phyloP scores from a whole-genome alignment of 92 coral and sea anemone species.

The Actinernus sp. region DNA sequence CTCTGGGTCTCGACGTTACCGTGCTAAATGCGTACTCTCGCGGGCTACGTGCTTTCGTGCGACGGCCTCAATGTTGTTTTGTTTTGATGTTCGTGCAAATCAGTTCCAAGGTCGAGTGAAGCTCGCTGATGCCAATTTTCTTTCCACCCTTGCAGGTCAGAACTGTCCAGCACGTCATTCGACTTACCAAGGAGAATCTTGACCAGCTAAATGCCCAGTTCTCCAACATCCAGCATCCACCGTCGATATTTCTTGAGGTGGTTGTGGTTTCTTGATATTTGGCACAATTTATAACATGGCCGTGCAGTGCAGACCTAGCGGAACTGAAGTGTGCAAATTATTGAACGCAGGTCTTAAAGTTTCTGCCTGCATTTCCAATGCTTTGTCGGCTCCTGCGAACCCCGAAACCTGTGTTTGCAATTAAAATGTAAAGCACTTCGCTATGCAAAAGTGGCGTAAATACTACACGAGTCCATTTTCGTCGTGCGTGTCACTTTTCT shows the following conservation, averaged over 20 bases:
- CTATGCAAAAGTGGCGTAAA: no score
- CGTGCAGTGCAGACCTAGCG: no score
- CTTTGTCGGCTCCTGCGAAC: no score
- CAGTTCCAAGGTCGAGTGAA: slow-evolving; percentile 43
- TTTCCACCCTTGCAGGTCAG: slow-evolving; percentile 74
- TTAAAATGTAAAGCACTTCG: no score
- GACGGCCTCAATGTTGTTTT: slow-evolving; percentile 64
- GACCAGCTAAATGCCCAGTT: slow-evolving; percentile 94
- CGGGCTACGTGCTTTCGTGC: slow-evolving; percentile 66
- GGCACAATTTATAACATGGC: no score
- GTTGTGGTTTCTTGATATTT: no score
- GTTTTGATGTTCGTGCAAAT: slow-evolving; percentile 70
- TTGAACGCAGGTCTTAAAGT: no score
- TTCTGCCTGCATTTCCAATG: no score
- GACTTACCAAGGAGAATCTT: slow-evolving; percentile 89
- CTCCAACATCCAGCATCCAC: slow-evolving; percentile 89
- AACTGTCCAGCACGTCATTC: slow-evolving; percentile 91
- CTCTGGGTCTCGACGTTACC: neutral
- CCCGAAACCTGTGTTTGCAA: no score
- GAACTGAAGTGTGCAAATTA: no score
- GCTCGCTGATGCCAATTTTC: slow-evolving; percentile 24
- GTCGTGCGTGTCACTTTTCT: no score
- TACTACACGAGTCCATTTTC: no score
- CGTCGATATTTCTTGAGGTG: slow-evolving; percentile 98
- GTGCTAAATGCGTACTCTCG: slow-evolving; percentile 5